phyloP scores from a whole-genome alignment of 2,797 vertebrate species.

The Ciconia nigra region DNA sequence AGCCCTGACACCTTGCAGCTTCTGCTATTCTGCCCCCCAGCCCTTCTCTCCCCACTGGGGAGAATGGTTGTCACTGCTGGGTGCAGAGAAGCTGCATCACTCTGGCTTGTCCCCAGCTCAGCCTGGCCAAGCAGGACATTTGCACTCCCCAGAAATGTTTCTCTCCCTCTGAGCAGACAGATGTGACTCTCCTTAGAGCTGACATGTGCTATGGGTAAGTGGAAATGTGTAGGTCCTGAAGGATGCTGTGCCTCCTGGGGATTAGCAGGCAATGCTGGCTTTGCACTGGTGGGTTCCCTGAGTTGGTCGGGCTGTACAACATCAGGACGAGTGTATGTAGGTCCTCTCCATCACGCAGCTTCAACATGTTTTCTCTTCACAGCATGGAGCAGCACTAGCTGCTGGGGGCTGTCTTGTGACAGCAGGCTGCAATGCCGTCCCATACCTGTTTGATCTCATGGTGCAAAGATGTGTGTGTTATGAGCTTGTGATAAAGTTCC shows the following conservation, averaged over 20 bases:
- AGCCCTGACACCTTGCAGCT: background rate
- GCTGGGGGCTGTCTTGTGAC: background rate
- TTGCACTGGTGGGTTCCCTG: background rate
- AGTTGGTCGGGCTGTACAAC: background rate
- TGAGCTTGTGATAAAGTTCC: constrained; percentile 39
- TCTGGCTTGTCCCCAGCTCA: background rate
- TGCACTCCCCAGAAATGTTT: background rate
- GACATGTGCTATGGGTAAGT: background rate
- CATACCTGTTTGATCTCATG: constrained; percentile 30
- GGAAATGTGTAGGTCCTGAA: background rate
- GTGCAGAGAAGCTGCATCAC: background rate
- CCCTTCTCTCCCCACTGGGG: rapidly evolving
- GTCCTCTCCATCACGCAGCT: background rate
- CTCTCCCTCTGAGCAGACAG: background rate
- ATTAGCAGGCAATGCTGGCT: background rate
- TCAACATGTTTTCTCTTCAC: background rate
- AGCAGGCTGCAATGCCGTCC: constrained; percentile 1
- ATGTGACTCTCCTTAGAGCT: background rate
- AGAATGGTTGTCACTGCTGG: background rate
- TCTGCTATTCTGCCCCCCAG: background rate
- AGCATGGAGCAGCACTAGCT: background rate
- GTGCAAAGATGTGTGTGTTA: constrained; percentile 34
- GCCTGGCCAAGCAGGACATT: background rate
- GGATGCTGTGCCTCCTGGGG: background rate
- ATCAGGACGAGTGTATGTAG: background rate